A percentile compares a stretch with the other conserved stretches of the same genome.
Evolutionary conservation across 2,113 vertebrate species (phyloP).

Genomic region (Campylomormyrus tamandua): DNA sequence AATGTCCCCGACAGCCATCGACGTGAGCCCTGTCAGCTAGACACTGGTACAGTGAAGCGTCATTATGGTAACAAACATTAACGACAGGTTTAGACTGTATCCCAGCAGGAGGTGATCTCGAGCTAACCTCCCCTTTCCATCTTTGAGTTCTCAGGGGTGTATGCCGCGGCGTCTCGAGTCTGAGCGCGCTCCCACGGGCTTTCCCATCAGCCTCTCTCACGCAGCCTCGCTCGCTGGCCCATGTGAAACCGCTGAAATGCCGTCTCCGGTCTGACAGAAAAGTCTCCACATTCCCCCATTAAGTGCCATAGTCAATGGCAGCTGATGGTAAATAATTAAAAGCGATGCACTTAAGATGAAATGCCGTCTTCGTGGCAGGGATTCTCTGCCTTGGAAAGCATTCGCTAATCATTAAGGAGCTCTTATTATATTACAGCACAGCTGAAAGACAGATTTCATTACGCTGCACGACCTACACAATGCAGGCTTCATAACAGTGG

Average conservation of each 20-base stretch:
- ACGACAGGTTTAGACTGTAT: background rate
- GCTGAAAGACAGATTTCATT: background rate
- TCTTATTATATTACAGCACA: background rate
- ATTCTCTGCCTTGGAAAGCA: background rate
- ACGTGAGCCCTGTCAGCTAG: background rate
- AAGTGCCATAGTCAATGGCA: background rate
- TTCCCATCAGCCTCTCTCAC: background rate
- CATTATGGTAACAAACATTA: background rate
- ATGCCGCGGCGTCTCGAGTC: background rate
- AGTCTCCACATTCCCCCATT: background rate
- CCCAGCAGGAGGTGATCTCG: background rate
- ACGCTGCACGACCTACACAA: background rate
- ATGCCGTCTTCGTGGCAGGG: background rate
- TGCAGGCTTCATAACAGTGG: background rate
- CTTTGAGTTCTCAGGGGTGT: background rate
- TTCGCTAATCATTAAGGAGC: background rate
- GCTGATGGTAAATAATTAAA: background rate
- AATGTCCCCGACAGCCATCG: background rate
- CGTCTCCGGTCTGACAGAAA: background rate
- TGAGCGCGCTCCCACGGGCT: background rate
- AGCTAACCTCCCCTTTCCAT: background rate
- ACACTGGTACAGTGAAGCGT: background rate
- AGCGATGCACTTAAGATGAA: background rate
- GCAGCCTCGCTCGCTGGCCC: background rate
- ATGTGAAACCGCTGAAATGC: background rate